Evolutionary conservation across 2,888 invertebrate species (phyloP).

Genomic region (Macrophya alboannulata): DNA sequence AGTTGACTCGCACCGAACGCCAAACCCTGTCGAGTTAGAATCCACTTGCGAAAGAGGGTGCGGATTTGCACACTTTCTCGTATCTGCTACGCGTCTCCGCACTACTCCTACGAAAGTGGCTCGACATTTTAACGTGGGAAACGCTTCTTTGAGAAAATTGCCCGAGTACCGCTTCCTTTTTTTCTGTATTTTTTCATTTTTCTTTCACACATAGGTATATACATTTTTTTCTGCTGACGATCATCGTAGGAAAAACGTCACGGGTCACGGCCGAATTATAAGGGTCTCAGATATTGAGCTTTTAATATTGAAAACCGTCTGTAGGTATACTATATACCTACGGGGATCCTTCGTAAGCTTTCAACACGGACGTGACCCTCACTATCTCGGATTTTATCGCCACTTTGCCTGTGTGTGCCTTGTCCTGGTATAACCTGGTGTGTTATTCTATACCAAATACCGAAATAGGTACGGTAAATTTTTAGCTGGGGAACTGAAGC

Average conservation of each 20-base stretch:
- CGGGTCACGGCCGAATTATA: slow-evolving; percentile 8
- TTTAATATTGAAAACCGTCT: not conserved
- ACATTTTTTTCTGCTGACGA: not conserved
- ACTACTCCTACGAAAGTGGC: not conserved
- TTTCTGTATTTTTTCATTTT: not conserved
- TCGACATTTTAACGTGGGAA: slow-evolving; percentile 12
- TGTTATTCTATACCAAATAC: not conserved
- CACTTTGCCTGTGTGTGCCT: not conserved
- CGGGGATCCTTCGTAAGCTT: not conserved
- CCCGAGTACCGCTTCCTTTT: not conserved
- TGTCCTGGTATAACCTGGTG: not conserved
- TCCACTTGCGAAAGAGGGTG: slow-evolving; percentile 35
- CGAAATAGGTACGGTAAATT: not conserved
- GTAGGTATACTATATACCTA: not conserved
- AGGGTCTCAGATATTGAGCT: slow-evolving; percentile 16
- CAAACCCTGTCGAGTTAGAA: slow-evolving; percentile 16
- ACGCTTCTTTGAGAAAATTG: not conserved
- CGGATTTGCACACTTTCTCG: not conserved
- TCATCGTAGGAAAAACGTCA: not conserved
- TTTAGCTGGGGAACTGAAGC: not conserved
- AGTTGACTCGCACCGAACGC: slow-evolving; percentile 1
- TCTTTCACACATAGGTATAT: no score
- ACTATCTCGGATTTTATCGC: not conserved
- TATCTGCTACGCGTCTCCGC: not conserved
- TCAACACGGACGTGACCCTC: not conserved